Evolutionary conservation across 2,113 vertebrate genomes (phyloP).

Genomic region (Melanerpes formicivorus): DNA sequence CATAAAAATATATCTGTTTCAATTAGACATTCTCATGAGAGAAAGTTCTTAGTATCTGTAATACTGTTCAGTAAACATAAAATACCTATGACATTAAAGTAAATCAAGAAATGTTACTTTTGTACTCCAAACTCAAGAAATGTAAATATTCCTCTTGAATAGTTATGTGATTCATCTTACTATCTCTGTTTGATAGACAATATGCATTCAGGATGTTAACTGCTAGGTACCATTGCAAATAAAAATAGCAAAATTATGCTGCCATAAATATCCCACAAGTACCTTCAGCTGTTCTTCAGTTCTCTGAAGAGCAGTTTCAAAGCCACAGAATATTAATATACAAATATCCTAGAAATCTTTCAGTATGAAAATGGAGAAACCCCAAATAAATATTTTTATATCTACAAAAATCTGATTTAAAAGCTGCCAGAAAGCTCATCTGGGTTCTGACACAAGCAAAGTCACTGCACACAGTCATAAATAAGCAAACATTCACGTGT

Average conservation of each 20-base stretch:
- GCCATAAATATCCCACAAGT: background rate
- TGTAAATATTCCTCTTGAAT: background rate
- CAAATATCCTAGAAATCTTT: background rate
- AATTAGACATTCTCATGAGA: background rate
- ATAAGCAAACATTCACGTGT: background rate
- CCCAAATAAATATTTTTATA: background rate
- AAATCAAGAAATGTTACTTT: background rate
- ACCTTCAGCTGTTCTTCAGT: background rate
- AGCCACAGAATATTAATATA: background rate
- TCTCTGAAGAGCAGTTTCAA: background rate
- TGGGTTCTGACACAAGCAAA: background rate
- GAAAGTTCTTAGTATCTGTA: background rate
- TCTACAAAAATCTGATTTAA: background rate
- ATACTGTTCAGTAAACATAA: background rate
- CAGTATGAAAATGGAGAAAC: background rate
- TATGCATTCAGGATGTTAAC: background rate
- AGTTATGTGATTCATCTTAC: background rate
- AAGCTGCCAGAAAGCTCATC: background rate
- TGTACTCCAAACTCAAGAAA: background rate
- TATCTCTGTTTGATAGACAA: background rate
- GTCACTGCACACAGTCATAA: background rate
- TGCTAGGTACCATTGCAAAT: background rate
- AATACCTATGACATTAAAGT: background rate
- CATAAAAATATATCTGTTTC: background rate
- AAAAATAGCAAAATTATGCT: background rate